Conservation (phyloP, 2,797 vertebrate species). For the Thalassophryne amazonica region DNA sequence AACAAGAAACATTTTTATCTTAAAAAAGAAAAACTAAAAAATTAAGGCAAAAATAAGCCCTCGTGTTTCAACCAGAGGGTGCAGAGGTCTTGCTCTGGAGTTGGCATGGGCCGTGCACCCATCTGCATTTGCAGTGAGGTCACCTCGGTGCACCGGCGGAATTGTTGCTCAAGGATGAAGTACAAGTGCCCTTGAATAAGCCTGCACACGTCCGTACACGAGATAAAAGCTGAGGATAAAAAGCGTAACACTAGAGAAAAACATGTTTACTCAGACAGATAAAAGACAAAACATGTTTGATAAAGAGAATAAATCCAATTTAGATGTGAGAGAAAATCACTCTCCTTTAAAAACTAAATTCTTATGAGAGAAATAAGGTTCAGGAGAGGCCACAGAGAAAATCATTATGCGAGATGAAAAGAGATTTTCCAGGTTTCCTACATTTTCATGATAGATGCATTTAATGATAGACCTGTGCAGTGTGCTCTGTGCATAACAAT, state of each 20-base stretch:
- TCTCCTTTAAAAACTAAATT: slow-evolving; percentile 8
- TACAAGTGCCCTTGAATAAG: slow-evolving; percentile 58
- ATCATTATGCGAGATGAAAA: slow-evolving; percentile 4
- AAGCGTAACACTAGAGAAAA: slow-evolving; percentile 1
- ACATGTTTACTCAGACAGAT: slow-evolving; percentile 26
- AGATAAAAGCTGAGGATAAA: slow-evolving; percentile 23
- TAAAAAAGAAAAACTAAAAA: neutral
- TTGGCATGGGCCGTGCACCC: slow-evolving; percentile 55
- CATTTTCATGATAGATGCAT: neutral
- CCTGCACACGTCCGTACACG: slow-evolving; percentile 28
- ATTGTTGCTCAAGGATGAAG: slow-evolving; percentile 43
- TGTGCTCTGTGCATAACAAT: neutral
- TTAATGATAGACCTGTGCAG: no score
- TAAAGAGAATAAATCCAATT: slow-evolving; percentile 45
- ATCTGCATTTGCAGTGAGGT: slow-evolving; percentile 71
- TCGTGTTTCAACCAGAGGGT: slow-evolving; percentile 56
- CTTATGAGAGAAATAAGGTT: slow-evolving; percentile 7
- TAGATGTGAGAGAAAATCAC: slow-evolving; percentile 25
- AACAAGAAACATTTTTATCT: slow-evolving; percentile 39
- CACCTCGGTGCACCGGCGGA: slow-evolving; percentile 36
- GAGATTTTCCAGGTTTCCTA: neutral
- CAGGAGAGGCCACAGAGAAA: neutral
- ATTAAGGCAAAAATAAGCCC: slow-evolving; percentile 42
- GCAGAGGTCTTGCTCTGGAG: slow-evolving; percentile 56
- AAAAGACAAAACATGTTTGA: slow-evolving; percentile 23